Conservation (phyloP, 2,888 invertebrate species). For the Lampropteryx suffumata region DNA sequence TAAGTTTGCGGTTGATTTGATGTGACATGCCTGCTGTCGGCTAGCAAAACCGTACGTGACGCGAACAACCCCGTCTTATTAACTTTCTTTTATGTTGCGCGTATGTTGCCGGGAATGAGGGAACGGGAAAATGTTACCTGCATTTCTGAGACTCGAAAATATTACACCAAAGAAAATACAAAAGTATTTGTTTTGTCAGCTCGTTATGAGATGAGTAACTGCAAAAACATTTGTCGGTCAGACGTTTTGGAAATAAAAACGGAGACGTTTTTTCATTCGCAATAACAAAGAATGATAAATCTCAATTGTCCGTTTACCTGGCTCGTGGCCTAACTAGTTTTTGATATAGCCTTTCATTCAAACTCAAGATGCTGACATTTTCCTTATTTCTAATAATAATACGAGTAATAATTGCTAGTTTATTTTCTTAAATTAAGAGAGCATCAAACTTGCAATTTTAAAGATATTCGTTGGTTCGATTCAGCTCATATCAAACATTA, state of each 20-base stretch:
- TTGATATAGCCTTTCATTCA: background rate
- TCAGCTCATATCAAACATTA: no score
- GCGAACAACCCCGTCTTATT: conserved; percentile 28
- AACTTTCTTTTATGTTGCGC: conserved; percentile 29
- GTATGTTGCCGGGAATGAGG: conserved; percentile 10
- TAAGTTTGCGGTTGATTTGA: background rate
- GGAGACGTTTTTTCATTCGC: background rate
- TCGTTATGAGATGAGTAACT: conserved; percentile 8
- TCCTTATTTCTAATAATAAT: no score
- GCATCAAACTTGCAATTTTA: no score
- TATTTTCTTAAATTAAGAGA: no score
- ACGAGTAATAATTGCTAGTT: no score
- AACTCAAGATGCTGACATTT: no score
- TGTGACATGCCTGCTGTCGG: conserved; percentile 11
- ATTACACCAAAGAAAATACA: conserved; percentile 7
- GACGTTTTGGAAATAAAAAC: background rate
- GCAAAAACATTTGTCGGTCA: background rate
- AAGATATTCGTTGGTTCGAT: no score
- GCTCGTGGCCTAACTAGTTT: background rate
- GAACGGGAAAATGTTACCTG: conserved; percentile 22
- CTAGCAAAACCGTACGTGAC: conserved; percentile 27
- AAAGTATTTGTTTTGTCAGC: conserved; percentile 3
- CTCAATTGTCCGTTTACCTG: background rate
- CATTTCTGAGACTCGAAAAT: conserved; percentile 17
- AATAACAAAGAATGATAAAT: background rate